Evolutionary conservation across 2,888 invertebrate species (phyloP).

Genomic region (Tipula vernalis): DNA sequence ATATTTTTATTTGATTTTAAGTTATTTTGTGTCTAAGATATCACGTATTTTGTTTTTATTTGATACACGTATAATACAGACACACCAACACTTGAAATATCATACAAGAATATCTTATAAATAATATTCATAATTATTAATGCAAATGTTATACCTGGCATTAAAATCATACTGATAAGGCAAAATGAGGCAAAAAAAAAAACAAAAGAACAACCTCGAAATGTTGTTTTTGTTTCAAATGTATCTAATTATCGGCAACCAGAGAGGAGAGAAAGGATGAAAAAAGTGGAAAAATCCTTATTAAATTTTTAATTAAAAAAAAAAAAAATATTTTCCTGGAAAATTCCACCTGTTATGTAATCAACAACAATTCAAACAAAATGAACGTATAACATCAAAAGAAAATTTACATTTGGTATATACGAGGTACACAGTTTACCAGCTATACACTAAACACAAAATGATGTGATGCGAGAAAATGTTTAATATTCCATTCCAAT

Average conservation of each 20-base stretch:
- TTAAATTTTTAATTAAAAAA: neutral
- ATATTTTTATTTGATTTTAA: neutral
- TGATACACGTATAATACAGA: too few species aligned
- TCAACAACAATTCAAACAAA: neutral
- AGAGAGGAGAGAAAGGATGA: too few species aligned
- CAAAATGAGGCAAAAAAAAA: neutral
- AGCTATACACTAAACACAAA: neutral
- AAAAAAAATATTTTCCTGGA: neutral
- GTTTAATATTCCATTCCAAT: neutral
- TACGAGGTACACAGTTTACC: neutral
- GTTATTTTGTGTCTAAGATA: neutral
- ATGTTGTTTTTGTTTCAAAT: neutral
- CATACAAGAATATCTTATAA: too few species aligned
- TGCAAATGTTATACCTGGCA: neutral
- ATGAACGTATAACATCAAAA: neutral
- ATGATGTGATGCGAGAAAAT: neutral
- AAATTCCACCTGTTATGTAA: neutral
- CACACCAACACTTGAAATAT: too few species aligned
- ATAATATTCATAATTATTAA: too few species aligned
- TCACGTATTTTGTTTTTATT: neutral
- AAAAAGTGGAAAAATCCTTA: neutral
- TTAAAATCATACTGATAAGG: neutral
- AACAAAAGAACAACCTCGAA: neutral
- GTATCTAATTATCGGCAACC: neutral
- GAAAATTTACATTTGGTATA: neutral